These are phyloP conservation scores for Brachionus plicatilis DNA, from an alignment of 1,140 invertebrate species.

Conservation along the genomic window DNA sequence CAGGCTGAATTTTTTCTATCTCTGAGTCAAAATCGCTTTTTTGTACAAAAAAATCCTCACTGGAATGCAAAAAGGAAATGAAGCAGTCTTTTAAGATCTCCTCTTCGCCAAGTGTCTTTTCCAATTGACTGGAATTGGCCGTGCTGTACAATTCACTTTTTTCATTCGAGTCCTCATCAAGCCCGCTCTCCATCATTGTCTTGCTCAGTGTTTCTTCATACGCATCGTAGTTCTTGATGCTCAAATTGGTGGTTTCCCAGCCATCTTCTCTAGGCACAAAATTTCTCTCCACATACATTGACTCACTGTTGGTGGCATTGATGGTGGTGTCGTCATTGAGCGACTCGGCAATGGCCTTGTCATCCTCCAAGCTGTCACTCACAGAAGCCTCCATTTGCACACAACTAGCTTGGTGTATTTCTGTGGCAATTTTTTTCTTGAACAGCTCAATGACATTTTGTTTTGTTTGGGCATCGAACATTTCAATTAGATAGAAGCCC, in stretches of 20 bases:
- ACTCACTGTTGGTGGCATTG: background rate
- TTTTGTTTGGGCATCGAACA: background rate
- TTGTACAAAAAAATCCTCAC: constrained; percentile 19
- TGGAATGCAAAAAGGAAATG: background rate
- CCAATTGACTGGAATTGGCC: constrained; percentile 17
- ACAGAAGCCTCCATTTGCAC: background rate
- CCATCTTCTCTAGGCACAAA: background rate
- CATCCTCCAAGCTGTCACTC: constrained; percentile 17
- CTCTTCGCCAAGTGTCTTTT: background rate
- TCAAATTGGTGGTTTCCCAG: background rate
- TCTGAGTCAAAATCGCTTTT: background rate
- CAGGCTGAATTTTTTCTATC: constrained; percentile 1
- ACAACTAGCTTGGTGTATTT: background rate
- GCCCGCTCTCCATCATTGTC: background rate
- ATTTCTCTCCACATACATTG: background rate
- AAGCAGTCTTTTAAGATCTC: background rate
- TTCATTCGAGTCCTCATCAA: background rate
- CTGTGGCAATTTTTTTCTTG: background rate
- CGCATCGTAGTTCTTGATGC: background rate
- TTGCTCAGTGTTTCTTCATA: background rate
- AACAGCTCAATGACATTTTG: background rate
- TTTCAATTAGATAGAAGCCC: constrained; percentile 6
- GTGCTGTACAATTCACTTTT: constrained; percentile 11
- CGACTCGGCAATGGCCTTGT: constrained; percentile 28
- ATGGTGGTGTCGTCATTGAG: background rate